Conservation (phyloP, 2,888 invertebrate species). For the Epinotia nisella region DNA sequence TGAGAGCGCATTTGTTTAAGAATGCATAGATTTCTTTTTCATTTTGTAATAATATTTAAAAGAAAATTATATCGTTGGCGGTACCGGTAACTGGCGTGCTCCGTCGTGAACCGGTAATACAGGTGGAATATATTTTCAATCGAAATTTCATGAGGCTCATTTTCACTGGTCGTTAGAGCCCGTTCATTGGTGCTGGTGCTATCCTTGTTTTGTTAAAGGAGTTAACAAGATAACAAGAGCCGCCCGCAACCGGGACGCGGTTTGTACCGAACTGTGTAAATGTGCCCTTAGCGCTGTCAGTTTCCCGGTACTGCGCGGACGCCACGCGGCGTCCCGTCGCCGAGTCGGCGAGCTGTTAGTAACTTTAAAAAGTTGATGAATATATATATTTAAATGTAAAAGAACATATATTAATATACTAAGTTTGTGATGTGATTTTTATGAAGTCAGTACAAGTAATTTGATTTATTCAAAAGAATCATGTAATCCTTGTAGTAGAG, state of each 20-base stretch:
- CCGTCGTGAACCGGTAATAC: neutral
- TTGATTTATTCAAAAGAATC: constrained; percentile 69
- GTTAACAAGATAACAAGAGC: too few relatives aligned
- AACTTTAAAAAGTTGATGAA: constrained; percentile 43
- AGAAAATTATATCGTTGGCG: constrained; percentile 28
- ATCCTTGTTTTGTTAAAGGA: too few relatives aligned
- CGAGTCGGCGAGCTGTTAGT: constrained; percentile 20
- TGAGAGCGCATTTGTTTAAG: constrained; percentile 78
- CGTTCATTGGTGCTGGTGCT: too few relatives aligned
- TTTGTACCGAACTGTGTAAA: neutral
- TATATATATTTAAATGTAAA: constrained; percentile 49
- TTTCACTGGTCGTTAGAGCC: too few relatives aligned
- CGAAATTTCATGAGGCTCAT: constrained; percentile 7
- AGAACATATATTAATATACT: constrained; percentile 54
- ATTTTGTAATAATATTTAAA: constrained; percentile 48
- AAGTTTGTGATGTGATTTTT: constrained; percentile 72
- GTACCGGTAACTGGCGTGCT: constrained; percentile 12
- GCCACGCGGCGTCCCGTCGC: neutral
- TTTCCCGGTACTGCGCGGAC: neutral
- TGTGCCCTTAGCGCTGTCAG: neutral
- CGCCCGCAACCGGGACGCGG: neutral
- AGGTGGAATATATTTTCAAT: constrained; percentile 4
- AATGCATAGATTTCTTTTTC: constrained; percentile 71
- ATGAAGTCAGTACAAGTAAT: constrained; percentile 72
- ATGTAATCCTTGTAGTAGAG: constrained; percentile 70